These are phyloP conservation scores for Athene cunicularia DNA, from an alignment of 2,113 vertebrate genomes.

Conservation along the genomic window DNA sequence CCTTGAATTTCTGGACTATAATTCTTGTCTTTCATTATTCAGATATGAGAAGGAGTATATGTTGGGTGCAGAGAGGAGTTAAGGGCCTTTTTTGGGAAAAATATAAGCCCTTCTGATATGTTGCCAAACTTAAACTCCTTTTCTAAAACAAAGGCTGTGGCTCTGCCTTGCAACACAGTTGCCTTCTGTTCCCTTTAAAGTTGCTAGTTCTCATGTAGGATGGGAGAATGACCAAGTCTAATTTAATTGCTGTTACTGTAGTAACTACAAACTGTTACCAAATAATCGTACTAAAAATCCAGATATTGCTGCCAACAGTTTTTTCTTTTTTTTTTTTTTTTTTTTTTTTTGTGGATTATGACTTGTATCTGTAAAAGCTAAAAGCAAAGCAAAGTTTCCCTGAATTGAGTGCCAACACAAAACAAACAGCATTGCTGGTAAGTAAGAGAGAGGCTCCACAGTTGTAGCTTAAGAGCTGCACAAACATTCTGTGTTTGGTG, in stretches of 20 bases:
- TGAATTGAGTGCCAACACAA: conserved; percentile 62
- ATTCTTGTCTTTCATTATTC: not conserved
- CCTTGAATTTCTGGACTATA: not conserved
- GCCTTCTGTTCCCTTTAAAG: conserved; percentile 7
- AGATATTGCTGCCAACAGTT: conserved; percentile 3
- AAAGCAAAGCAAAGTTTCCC: conserved; percentile 38
- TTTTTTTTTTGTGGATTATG: not conserved
- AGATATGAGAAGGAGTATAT: not conserved
- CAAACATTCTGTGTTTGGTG: conserved; percentile 80
- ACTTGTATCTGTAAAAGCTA: conserved; percentile 21
- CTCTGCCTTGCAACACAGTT: conserved; percentile 30
- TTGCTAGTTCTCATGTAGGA: not conserved
- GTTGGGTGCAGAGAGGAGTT: not conserved
- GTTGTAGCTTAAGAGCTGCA: conserved; percentile 66
- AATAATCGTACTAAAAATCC: not conserved
- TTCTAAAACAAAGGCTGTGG: not conserved
- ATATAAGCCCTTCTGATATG: not conserved
- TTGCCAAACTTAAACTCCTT: not conserved
- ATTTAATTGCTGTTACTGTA: conserved; percentile 45
- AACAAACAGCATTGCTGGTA: conserved; percentile 59
- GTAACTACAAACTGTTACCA: conserved; percentile 19
- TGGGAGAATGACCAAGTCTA: conserved; percentile 17
- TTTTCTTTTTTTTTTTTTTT: not conserved
- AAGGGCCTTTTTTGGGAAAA: not conserved
- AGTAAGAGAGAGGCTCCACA: conserved; percentile 62